A percentile compares a stretch with the other conserved stretches of the same genome.
These are phyloP conservation scores for Tetragnatha versicolor DNA, from an alignment of 1,140 invertebrate genomes.

Conservation along the genomic window DNA sequence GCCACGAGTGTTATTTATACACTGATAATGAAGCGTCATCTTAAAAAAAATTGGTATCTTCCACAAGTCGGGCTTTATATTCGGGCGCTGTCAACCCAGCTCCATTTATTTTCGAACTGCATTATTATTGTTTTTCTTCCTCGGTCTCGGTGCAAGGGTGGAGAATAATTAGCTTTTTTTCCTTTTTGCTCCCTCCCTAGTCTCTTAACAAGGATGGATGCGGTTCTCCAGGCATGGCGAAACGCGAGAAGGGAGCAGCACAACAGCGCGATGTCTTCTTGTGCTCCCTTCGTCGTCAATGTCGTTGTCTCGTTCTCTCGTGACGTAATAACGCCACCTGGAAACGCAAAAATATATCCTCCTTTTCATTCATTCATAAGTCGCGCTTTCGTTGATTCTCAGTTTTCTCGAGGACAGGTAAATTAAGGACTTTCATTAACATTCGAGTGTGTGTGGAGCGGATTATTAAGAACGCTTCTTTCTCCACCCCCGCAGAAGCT, in stretches of 20 bases:
- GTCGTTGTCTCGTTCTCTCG: not conserved
- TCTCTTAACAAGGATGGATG: constrained; percentile 24
- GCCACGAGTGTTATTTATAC: constrained; percentile 6
- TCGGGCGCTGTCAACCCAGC: not conserved
- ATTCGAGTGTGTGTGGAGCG: too few species aligned
- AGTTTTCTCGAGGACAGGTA: not conserved
- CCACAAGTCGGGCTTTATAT: constrained; percentile 3
- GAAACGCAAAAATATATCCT: not conserved
- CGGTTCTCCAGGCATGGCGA: not conserved
- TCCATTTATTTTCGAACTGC: constrained; percentile 34
- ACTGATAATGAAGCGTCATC: constrained; percentile 4
- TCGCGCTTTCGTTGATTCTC: not conserved
- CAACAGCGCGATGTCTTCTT: not conserved
- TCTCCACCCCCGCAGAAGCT: too few species aligned
- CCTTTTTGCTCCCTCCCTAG: not conserved
- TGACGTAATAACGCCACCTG: not conserved
- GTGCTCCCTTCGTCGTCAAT: not conserved
- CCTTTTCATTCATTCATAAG: not conserved
- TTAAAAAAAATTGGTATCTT: constrained; percentile 27
- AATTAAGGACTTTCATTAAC: too few species aligned
- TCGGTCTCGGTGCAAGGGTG: constrained; percentile 10
- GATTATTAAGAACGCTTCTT: too few species aligned
- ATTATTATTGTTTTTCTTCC: constrained; percentile 1
- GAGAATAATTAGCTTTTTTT: constrained; percentile 31
- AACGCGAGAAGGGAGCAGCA: not conserved